Base-by-base conservation (phyloP, 2,888 invertebrate genomes). In the Athrips mouffetella region DNA sequence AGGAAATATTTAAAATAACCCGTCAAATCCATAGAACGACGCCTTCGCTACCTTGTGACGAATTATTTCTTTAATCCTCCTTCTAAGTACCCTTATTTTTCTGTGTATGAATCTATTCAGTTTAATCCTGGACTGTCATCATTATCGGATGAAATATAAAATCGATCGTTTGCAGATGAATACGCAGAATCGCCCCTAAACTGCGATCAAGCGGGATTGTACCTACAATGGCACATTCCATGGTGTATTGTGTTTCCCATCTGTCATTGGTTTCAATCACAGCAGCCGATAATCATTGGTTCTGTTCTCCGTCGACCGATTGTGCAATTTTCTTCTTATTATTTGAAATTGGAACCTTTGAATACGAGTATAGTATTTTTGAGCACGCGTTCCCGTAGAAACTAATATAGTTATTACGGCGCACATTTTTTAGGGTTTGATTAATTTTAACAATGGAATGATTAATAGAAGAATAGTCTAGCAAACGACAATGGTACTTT, bases 181-280 rank as follows among this genome's bases (percentile, higher is more conserved):
- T 77, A 73, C 72, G 84, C 76, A 74, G 70, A 78, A 82, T 73
- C 79, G 73, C 77, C 84, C 85, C 76, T 65, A 65, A 74, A 68
- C 68, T 71, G 63, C 59, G 59, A 66, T 72, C 68, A 70, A 73
- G 76, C 73, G 65, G 60, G 73, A 83, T 80, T 79, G 76, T 63
- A 54, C 64, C 56, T 64, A 78, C 85, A 84, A 85, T 80, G 71
- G 70, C 55, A 62, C 58, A 64, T 71, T 66, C 62, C 62, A 58
- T 60, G 58, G 56, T 47, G 60, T 62, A 76, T 84, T 84, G 80
- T 84, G 59, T 66, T 59, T 62, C 65, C 77, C 87, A 87, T 86
- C 85, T 88, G 86, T 86, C 86, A 80, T 68, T 73, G 74, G 73
- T 70, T 75, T 71, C 77, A 76, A 77, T 79, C 75, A 73, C 62